Percentiles rank a stretch among this genome's conserved stretches.
Conservation (phyloP, 2,113 vertebrate species). For the Nesoenas mayeri region DNA sequence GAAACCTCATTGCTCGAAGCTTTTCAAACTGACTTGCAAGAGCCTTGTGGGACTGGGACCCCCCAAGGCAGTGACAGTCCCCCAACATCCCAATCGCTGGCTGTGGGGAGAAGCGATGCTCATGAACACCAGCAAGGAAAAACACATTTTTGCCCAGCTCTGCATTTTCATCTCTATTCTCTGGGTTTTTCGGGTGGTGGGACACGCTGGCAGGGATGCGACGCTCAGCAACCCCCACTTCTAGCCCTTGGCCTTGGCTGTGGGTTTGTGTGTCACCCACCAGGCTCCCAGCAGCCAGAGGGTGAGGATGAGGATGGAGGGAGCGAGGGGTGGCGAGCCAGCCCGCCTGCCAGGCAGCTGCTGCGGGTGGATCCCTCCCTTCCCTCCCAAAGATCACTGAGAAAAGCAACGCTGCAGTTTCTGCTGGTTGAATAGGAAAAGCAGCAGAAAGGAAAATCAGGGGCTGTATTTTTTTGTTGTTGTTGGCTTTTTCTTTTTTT, state of each 20-base stretch:
- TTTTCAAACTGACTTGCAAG: background rate
- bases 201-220: background rate
- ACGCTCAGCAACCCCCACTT: rapidly evolving
- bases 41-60: rapidly evolving
- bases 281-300: background rate
- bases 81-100: background rate
- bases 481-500: background rate
- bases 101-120: background rate
- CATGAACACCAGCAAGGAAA: background rate
- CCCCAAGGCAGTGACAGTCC: rapidly evolving
- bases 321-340: background rate
- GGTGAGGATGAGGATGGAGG: too few relatives aligned
- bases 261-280: background rate
- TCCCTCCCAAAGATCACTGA: background rate
- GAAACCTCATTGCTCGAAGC: background rate
- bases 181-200: background rate
- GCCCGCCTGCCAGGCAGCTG: background rate
- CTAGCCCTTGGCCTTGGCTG: background rate
- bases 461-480: background rate
- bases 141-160: background rate
- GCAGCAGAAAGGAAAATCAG: background rate
- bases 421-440: background rate
- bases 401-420: background rate
- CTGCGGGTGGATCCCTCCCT: background rate
- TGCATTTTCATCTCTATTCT: background rate